A percentile compares a stretch with the other conserved stretches of the same genome.
Conservation (phyloP, 1,140 invertebrate genomes). For the Dendrolimus kikuchii region DNA sequence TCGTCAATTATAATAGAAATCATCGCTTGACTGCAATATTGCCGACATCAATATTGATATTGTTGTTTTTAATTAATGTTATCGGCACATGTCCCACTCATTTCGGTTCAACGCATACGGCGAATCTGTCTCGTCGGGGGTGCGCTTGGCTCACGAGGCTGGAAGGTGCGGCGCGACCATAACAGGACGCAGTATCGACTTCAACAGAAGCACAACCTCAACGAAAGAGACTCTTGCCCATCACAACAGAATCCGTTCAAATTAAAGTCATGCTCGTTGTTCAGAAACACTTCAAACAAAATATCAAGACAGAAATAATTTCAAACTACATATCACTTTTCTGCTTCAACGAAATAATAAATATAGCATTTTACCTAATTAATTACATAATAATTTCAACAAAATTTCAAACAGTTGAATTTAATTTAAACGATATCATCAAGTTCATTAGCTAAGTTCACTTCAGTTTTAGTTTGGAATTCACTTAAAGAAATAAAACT, state of each 20-base stretch:
- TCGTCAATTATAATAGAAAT: slow-evolving; percentile 17
- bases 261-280: slow-evolving; percentile 35
- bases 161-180: background rate
- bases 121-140: background rate
- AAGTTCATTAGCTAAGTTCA: slow-evolving; percentile 57
- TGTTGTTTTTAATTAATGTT: slow-evolving; percentile 14
- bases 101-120: slow-evolving; percentile 2
- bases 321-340: slow-evolving; percentile 52
- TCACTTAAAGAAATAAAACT: slow-evolving; percentile 70
- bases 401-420: slow-evolving; percentile 69
- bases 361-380: slow-evolving; percentile 68
- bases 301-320: slow-evolving; percentile 72
- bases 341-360: slow-evolving; percentile 64
- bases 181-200: slow-evolving; percentile 3
- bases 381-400: slow-evolving; percentile 72
- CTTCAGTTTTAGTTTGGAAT: slow-evolving; percentile 56
- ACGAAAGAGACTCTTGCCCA: slow-evolving; percentile 22
- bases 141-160: too few species aligned
- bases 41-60: background rate
- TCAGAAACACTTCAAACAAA: slow-evolving; percentile 50
- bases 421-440: slow-evolving; percentile 54
- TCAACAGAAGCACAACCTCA: slow-evolving; percentile 1
- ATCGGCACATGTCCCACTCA: slow-evolving; percentile 48
- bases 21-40: slow-evolving; percentile 5
- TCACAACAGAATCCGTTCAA: slow-evolving; percentile 39